phyloP scores from a whole-genome alignment of 2,888 invertebrate genomes.

The Pyrgus malvae region DNA sequence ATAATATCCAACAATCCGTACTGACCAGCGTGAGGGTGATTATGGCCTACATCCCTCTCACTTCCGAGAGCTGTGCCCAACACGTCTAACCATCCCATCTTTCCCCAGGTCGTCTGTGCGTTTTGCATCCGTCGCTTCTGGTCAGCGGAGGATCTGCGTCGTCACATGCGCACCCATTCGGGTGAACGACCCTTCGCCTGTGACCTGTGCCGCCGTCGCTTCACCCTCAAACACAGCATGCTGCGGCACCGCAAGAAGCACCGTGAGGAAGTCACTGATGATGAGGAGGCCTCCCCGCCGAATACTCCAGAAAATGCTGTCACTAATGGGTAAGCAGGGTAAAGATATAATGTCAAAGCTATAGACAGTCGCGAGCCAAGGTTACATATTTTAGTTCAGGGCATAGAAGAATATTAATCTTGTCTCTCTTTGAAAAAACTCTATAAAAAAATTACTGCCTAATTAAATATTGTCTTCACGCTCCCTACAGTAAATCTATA shows the following conservation, averaged over 20 bases:
- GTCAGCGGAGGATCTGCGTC: slow-evolving; percentile 95
- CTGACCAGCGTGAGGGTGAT: no score
- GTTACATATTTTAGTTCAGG: no score
- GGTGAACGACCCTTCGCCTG: slow-evolving; percentile 96
- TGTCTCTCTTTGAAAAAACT: no score
- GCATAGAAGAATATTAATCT: no score
- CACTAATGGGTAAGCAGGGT: slow-evolving; percentile 61
- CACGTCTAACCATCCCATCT: background rate
- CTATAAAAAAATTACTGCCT: no score
- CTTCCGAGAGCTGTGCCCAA: no score
- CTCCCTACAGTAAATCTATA: no score
- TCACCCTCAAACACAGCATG: slow-evolving; percentile 97
- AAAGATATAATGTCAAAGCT: no score
- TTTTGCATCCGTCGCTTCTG: slow-evolving; percentile 96
- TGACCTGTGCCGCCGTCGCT: slow-evolving; percentile 92
- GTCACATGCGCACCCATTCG: slow-evolving; percentile 97
- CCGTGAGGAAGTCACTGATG: slow-evolving; percentile 79
- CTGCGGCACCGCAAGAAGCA: slow-evolving; percentile 96
- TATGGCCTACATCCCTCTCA: no score
- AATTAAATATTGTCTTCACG: no score
- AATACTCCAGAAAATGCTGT: slow-evolving; percentile 60
- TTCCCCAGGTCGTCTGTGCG: slow-evolving; percentile 88
- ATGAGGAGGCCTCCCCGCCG: slow-evolving; percentile 75
- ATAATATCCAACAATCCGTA: no score
- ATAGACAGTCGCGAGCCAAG: no score